A percentile compares a stretch with the other conserved stretches of the same genome.
phyloP scores from a whole-genome alignment of 2,797 vertebrate genomes.

The Linurgus olivaceus region DNA sequence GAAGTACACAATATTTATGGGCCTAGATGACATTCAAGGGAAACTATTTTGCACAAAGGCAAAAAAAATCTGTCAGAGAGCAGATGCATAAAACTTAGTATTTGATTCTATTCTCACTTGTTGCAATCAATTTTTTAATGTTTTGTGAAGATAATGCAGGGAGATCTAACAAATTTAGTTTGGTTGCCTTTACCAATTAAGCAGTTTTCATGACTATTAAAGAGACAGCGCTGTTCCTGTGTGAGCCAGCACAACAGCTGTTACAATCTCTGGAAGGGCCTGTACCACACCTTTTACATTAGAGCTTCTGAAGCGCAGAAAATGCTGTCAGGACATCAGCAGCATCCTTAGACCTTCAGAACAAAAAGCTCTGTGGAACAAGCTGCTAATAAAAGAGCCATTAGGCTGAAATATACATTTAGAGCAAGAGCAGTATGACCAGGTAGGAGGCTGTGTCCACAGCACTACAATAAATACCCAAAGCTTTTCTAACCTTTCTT shows the following conservation, averaged over 20 bases:
- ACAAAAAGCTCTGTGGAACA: neutral
- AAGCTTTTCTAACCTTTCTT: slow-evolving; percentile 6
- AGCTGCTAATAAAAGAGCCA: neutral
- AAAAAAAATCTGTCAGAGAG: neutral
- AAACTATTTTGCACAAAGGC: neutral
- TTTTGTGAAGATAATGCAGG: neutral
- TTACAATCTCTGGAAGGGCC: neutral
- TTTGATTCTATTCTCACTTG: neutral
- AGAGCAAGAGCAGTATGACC: neutral
- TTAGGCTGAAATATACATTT: neutral
- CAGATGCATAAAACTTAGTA: fast-evolving
- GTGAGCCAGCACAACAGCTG: neutral
- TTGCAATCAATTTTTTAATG: neutral
- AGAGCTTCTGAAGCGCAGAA: neutral
- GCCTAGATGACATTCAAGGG: neutral
- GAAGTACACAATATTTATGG: neutral
- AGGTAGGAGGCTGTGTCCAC: neutral
- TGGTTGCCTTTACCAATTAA: neutral
- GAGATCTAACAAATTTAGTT: neutral
- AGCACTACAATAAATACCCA: neutral
- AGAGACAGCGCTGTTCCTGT: neutral
- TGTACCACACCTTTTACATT: neutral
- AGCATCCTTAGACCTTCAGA: neutral
- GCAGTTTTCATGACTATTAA: slow-evolving; percentile 10
- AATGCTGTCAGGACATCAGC: neutral